Conservation (phyloP, 2,888 invertebrate species). For the Meandrusa payeni region DNA sequence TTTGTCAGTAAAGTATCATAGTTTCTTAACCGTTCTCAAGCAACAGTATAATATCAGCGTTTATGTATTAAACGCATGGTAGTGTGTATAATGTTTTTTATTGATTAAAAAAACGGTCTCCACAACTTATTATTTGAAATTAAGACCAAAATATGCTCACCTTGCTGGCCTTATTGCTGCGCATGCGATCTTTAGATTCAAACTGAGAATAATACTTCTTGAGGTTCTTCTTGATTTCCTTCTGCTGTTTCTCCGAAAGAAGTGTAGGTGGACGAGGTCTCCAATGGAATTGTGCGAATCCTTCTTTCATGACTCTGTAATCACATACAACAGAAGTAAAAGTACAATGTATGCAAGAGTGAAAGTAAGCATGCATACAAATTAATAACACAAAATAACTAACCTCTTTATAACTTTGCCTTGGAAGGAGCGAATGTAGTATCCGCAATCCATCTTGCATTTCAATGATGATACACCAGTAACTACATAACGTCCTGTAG, state of each 20-base stretch:
- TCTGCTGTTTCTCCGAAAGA: constrained; percentile 90
- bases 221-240: constrained; percentile 97
- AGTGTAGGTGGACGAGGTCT: constrained; percentile 95
- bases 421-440: constrained; percentile 99
- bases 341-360: not conserved
- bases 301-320: constrained; percentile 90
- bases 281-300: constrained; percentile 97
- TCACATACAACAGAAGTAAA: constrained; percentile 5
- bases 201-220: constrained; percentile 98
- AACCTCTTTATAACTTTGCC: constrained; percentile 83
- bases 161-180: constrained; percentile 95
- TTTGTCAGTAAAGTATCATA: too few relatives aligned
- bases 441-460: constrained; percentile 95
- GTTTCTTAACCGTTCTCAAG: too few relatives aligned
- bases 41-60: too few relatives aligned
- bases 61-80: too few relatives aligned
- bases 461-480: constrained; percentile 98
- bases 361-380: not conserved
- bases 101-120: too few relatives aligned
- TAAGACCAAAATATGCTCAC: constrained; percentile 65
- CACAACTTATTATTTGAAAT: too few relatives aligned
- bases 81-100: too few relatives aligned
- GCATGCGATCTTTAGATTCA: constrained; percentile 97
- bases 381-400: constrained; percentile 3
- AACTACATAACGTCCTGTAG: constrained; percentile 97